A percentile compares a stretch with the other conserved stretches of the same genome.
Conservation (phyloP, 2,797 vertebrate species). For the Neosalanx taihuensis region DNA sequence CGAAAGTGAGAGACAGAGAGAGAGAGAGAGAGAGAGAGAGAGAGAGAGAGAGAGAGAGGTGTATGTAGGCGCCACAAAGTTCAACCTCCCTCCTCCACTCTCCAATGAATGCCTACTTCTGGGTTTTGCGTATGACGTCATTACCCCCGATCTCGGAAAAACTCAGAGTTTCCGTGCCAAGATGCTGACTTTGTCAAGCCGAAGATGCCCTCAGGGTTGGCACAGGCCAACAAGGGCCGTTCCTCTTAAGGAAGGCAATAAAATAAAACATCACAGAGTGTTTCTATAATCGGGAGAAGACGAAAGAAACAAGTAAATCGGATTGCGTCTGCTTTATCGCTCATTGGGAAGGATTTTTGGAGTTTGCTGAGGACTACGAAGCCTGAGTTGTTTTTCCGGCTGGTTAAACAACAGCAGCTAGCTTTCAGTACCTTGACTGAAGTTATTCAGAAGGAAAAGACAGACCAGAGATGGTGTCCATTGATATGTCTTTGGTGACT, state of each 20-base stretch:
- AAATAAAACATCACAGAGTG: not conserved
- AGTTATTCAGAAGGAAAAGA: constrained; percentile 15
- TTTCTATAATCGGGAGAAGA: constrained; percentile 5
- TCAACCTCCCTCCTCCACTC: not conserved
- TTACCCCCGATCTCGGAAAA: constrained; percentile 60
- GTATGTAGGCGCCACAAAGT: not conserved
- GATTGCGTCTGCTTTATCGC: not conserved
- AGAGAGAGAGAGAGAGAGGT: not conserved
- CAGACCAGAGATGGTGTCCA: constrained; percentile 39
- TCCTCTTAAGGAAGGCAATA: constrained; percentile 4
- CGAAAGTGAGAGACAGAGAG: too few relatives aligned
- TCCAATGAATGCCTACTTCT: not conserved
- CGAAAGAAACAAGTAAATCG: not conserved
- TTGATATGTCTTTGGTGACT: constrained; percentile 42
- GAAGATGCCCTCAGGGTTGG: constrained; percentile 37
- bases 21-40: not conserved
- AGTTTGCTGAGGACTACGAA: constrained; percentile 7
- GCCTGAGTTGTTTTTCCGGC: constrained; percentile 41
- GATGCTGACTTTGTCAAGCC: constrained; percentile 41
- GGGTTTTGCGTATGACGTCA: constrained; percentile 57
- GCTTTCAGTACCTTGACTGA: constrained; percentile 23
- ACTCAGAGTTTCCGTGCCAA: constrained; percentile 63
- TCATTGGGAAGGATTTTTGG: not conserved
- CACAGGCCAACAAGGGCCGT: not conserved
- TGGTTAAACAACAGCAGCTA: constrained; percentile 27